Evolutionary conservation across 2,797 vertebrate species (phyloP).

Genomic region (Lithobates sylvaticus): DNA sequence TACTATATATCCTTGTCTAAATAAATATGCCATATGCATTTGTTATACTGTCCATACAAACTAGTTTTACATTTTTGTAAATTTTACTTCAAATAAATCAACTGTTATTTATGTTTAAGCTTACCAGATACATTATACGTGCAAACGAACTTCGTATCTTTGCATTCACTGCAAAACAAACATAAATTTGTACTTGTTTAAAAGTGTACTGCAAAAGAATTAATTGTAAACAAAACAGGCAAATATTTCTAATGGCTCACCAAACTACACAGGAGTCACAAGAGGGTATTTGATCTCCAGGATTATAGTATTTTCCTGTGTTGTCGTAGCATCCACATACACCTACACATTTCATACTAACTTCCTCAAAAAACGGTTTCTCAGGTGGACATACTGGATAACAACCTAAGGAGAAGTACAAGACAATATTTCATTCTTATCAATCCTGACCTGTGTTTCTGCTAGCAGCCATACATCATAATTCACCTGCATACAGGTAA

Average conservation of each 20-base stretch:
- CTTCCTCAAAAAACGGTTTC: conserved; percentile 58
- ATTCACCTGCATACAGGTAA: too few relatives aligned
- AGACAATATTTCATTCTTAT: too few relatives aligned
- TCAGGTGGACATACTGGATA: conserved; percentile 55
- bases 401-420: conserved; percentile 44
- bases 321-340: conserved; percentile 51
- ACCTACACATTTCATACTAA: conserved; percentile 41
- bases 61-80: too few relatives aligned
- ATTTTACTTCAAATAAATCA: too few relatives aligned
- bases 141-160: conserved; percentile 68
- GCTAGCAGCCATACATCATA: too few relatives aligned
- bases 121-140: conserved; percentile 70
- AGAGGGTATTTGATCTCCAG: conserved; percentile 24
- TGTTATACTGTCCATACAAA: too few relatives aligned
- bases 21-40: too few relatives aligned
- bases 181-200: neutral
- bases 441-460: too few relatives aligned
- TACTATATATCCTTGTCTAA: too few relatives aligned
- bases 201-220: neutral
- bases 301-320: conserved; percentile 41
- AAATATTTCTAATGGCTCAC: conserved; percentile 31
- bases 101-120: conserved; percentile 7
- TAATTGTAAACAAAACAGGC: neutral
- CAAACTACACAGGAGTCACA: conserved; percentile 53
- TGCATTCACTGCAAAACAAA: conserved; percentile 73